These are phyloP conservation scores for Gnatocerus cornutus DNA, from an alignment of 2,888 invertebrate species.

Conservation along the genomic window DNA sequence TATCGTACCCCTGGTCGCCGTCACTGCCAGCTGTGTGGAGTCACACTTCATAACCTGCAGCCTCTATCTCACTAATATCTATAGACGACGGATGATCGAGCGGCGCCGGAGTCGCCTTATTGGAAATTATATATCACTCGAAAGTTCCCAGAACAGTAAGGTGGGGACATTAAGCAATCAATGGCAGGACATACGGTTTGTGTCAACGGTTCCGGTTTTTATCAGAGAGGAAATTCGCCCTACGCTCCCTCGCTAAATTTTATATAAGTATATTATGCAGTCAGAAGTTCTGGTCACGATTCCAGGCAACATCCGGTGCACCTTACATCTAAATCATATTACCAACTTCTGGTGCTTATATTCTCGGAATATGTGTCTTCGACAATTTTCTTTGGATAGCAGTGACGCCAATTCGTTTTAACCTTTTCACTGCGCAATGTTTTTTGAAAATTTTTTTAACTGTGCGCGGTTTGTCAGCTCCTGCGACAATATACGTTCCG, in stretches of 20 bases:
- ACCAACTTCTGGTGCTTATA: slow-evolving; percentile 64
- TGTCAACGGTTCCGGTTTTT: slow-evolving; percentile 45
- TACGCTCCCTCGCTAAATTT: slow-evolving; percentile 60
- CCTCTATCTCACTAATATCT: slow-evolving; percentile 63
- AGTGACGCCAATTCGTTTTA: slow-evolving; percentile 42
- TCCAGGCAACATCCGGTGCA: slow-evolving; percentile 68
- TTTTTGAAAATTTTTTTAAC: too few species aligned
- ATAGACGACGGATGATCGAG: slow-evolving; percentile 62
- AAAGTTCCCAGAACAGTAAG: slow-evolving; percentile 44
- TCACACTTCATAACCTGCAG: slow-evolving; percentile 70
- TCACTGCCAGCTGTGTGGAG: slow-evolving; percentile 69
- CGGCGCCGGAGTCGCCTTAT: slow-evolving; percentile 60
- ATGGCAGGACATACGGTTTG: slow-evolving; percentile 44
- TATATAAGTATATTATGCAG: slow-evolving; percentile 69
- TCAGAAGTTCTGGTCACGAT: slow-evolving; percentile 70
- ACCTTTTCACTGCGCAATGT: too few species aligned
- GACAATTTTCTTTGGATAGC: slow-evolving; percentile 54
- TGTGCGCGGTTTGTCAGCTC: too few species aligned
- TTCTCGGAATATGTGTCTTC: slow-evolving; percentile 58
- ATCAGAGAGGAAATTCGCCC: slow-evolving; percentile 36
- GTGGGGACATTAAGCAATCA: slow-evolving; percentile 52
- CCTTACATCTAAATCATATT: slow-evolving; percentile 70
- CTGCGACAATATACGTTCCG: too few species aligned
- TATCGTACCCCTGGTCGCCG: slow-evolving; percentile 64
- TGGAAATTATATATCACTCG: slow-evolving; percentile 64